Evolutionary conservation across 2,797 vertebrate species (phyloP).

Genomic region (Platalea minor): DNA sequence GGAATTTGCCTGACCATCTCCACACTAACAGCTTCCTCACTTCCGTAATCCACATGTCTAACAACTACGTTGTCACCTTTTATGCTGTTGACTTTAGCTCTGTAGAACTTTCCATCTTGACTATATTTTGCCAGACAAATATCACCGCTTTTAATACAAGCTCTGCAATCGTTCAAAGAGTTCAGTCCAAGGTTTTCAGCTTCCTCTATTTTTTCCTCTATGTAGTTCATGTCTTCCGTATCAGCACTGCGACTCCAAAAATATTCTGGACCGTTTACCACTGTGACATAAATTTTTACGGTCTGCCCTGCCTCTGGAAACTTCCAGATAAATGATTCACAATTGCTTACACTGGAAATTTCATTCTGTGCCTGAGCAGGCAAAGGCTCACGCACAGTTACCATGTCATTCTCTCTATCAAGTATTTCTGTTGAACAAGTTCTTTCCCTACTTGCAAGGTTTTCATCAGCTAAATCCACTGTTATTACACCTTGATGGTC

Average conservation of each 20-base stretch:
- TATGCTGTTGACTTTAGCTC: slow-evolving; percentile 78
- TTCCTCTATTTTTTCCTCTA: slow-evolving; percentile 76
- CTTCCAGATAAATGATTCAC: slow-evolving; percentile 63
- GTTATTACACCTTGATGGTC: slow-evolving; percentile 72
- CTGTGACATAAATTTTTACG: slow-evolving; percentile 76
- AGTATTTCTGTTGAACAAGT: neutral
- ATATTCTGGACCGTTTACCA: slow-evolving; percentile 76
- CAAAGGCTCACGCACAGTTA: neutral
- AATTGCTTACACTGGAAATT: neutral
- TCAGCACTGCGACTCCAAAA: slow-evolving; percentile 88
- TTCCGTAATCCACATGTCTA: slow-evolving; percentile 89
- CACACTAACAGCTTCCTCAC: slow-evolving; percentile 72
- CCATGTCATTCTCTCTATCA: neutral
- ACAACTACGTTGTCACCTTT: slow-evolving; percentile 68
- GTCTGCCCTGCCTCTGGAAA: slow-evolving; percentile 66
- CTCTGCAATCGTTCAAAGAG: neutral
- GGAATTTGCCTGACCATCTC: slow-evolving; percentile 78
- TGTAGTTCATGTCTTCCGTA: slow-evolving; percentile 70
- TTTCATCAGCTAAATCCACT: slow-evolving; percentile 55
- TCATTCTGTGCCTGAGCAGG: neutral
- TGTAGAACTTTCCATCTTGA: slow-evolving; percentile 84
- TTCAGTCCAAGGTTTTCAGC: slow-evolving; percentile 43
- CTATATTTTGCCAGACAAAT: slow-evolving; percentile 81
- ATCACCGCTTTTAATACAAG: slow-evolving; percentile 71
- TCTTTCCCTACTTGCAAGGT: neutral